These are phyloP conservation scores for Synanthedon andrenaeformis DNA, from an alignment of 2,888 invertebrate genomes.

Conservation along the genomic window DNA sequence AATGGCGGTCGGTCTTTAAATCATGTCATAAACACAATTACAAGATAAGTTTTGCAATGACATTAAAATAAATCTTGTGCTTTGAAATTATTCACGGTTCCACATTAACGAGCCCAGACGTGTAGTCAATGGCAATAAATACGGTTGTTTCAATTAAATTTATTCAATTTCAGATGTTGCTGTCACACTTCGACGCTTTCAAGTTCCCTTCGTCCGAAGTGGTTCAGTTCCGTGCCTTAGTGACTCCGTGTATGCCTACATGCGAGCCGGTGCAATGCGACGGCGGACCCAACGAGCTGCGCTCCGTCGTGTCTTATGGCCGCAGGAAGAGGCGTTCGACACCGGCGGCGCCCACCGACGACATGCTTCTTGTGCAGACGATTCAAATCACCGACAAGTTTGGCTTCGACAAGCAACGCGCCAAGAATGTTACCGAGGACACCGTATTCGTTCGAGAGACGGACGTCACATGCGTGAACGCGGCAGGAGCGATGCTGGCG, in stretches of 20 bases:
- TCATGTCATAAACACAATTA: background rate
- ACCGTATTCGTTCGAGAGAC: conserved; percentile 78
- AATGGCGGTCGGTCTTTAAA: background rate
- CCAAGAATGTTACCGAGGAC: conserved; percentile 75
- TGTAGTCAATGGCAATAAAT: background rate
- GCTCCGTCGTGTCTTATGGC: conserved; percentile 86
- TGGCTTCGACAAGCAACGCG: conserved; percentile 81
- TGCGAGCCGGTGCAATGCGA: conserved; percentile 94
- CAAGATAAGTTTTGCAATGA: background rate
- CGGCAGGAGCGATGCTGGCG: conserved; percentile 85
- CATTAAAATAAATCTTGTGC: background rate
- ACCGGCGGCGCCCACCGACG: conserved; percentile 73
- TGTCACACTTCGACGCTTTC: conserved; percentile 95
- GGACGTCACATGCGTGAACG: conserved; percentile 76
- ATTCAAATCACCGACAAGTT: conserved; percentile 95
- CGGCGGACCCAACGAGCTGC: conserved; percentile 85
- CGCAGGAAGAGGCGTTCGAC: conserved; percentile 81
- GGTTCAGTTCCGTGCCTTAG: conserved; percentile 94
- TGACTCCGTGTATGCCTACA: conserved; percentile 93
- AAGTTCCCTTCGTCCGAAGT: conserved; percentile 96
- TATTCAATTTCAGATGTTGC: conserved; percentile 73
- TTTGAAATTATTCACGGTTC: background rate
- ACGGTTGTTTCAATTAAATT: background rate
- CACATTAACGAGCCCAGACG: background rate
- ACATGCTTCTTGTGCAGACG: conserved; percentile 88